A percentile compares a stretch with the other conserved stretches of the same genome.
Evolutionary conservation across 2,797 vertebrate species (phyloP).

Genomic region (Aplochiton taeniatus): DNA sequence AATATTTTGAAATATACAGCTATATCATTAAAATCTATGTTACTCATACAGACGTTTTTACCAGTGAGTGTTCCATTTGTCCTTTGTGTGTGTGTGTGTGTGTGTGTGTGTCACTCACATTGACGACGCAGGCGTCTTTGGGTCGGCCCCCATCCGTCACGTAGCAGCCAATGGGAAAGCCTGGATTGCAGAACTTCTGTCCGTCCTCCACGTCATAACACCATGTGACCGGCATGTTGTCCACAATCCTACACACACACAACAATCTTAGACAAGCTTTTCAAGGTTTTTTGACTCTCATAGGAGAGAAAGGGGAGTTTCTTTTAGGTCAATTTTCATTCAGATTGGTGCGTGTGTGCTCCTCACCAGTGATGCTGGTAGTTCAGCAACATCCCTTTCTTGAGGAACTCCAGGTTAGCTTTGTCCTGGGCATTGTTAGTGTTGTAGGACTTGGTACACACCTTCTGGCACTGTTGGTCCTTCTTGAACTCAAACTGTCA

Average conservation of each 20-base stretch:
- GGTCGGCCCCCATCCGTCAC: slow-evolving; percentile 83
- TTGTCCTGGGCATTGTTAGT: slow-evolving; percentile 75
- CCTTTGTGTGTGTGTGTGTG: too few species aligned
- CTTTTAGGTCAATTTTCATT: too few species aligned
- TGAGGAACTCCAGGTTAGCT: slow-evolving; percentile 86
- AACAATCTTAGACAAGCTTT: slow-evolving; percentile 12
- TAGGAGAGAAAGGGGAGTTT: neutral
- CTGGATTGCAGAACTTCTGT: slow-evolving; percentile 92
- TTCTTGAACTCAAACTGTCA: slow-evolving; percentile 87
- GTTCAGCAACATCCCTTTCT: slow-evolving; percentile 93
- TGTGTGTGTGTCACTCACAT: too few species aligned
- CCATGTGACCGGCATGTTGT: slow-evolving; percentile 97
- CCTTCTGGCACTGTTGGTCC: slow-evolving; percentile 75
- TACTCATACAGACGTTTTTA: too few species aligned
- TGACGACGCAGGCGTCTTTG: slow-evolving; percentile 93
- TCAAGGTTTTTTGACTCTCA: neutral
- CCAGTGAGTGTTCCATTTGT: too few species aligned
- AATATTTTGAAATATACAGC: too few species aligned
- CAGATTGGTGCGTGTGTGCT: too few species aligned
- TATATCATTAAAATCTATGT: too few species aligned
- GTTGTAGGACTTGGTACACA: slow-evolving; percentile 83
- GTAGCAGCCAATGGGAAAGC: slow-evolving; percentile 91
- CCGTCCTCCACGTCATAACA: slow-evolving; percentile 91
- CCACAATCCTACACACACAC: slow-evolving; percentile 85
- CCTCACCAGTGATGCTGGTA: slow-evolving; percentile 95